Evolutionary conservation across 2,797 vertebrate species (phyloP), one percentile per base, ranked within the genome.

Genomic region (Garrulus glandarius): DNA sequence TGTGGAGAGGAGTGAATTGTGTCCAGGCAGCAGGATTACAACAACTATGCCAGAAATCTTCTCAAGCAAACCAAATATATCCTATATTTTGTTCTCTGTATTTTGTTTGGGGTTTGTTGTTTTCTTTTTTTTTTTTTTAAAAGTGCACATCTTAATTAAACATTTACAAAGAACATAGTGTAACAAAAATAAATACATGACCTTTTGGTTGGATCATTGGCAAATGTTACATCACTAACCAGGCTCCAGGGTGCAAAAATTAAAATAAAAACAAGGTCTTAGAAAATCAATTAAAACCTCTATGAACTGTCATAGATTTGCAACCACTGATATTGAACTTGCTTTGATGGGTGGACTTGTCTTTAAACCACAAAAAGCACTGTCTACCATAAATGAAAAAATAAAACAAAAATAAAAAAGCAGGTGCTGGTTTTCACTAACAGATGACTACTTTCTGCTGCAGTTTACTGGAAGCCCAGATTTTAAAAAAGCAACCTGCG

Each of bases 161-260:
- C 94, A 97, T 97, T 97, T 98, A 97, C 91, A 97, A 97, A 97
- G 79, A 96, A 96, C 76, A 97, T 81, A 93, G 71, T 59, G 96
- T 96, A 97, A 97, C 92, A 96, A 98, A 97, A 98, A 98, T 97
- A 97, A 98, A 98, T 97, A 98, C 57, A 93, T 91, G 96, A 96
- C 95, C 95, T 97, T 96, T 97, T 84, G 93, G 91, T 89, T 96
- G 92, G 87, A 89, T 97, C 91, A 93, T 49, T 95, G 94, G 96
- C 77, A 94, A 97, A 96, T 78, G 89, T 94, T 93, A 96, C 81
- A 92, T 92, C 85, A 87, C 79, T 94, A 96, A 93, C 46, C 92
- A 87, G 84, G 87, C 88, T 96, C 87, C 79, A 84, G 92, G 88
- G 89, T 81, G 94, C 96, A 89, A 93, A 95, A 93, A 70, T 19